Evolutionary conservation across 1,140 invertebrate genomes (phyloP), one percentile per base, ranked within the genome.

Genomic region (Tetramorium alpestre): DNA sequence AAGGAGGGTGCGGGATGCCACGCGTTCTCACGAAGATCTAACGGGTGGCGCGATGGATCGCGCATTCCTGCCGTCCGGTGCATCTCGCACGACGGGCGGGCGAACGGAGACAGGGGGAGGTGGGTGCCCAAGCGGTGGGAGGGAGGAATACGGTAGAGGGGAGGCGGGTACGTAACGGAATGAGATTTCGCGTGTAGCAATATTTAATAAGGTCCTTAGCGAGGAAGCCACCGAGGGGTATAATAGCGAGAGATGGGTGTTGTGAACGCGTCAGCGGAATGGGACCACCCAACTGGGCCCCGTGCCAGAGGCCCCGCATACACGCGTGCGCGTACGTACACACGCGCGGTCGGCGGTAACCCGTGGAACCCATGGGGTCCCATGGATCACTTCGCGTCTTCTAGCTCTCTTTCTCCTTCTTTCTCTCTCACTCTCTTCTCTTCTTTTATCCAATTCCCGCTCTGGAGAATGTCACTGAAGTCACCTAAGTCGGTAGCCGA

Each of bases 151-250:
- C 3, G 70, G 11, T 38, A 25, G 56, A 49, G 25, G n/a, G 69
- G 62, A 54, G 33, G 49, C 16, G 38, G 67, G 70, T 51, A 80
- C 44, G 87, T 81, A 88, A 77, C 80, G 88, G 87, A 93, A 93
- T 90, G 91, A 94, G 91, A 91, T 94, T 93, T 92, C 91, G 92
- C 88, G 87, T 94, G 92, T 93, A 92, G 92, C 92, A 93, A 94
- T 94, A 94, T 94, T 94, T 94, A 94, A 94, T 94, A 94, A 94
- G 94, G 92, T 94, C 92, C 94, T 94, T 94, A 94, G 93, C 92
- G 90, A 92, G 64, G 89, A 84, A 90, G 90, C 88, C 92, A 93
- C 90, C 93, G 85, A 90, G 92, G 90, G 89, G 92, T 93, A 91
- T 92, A 93, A 93, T 92, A 93, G 93, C 92, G 91, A 91, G 86